These are phyloP conservation scores for Philaenus spumarius DNA, from an alignment of 1,140 invertebrate genomes.

Conservation along the genomic window DNA sequence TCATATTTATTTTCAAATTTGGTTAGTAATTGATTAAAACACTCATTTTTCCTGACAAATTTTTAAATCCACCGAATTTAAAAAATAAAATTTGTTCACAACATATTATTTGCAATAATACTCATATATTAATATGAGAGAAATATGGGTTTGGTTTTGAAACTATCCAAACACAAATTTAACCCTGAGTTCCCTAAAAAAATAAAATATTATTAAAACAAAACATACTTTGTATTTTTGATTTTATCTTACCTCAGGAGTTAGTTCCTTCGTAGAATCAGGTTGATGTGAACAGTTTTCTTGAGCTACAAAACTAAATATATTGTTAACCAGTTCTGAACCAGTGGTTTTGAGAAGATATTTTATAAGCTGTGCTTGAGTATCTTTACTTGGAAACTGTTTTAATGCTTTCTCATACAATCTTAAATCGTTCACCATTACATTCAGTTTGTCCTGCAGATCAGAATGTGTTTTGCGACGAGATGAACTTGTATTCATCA, in stretches of 20 bases:
- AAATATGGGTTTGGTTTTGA: too few species aligned
- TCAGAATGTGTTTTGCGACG: conserved; percentile 69
- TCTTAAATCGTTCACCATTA: conserved; percentile 64
- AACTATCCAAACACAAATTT: not conserved
- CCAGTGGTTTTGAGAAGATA: conserved; percentile 79
- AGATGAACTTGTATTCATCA: conserved; percentile 56
- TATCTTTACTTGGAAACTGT: conserved; percentile 47
- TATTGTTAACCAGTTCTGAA: conserved; percentile 72
- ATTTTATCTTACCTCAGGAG: conserved; percentile 41
- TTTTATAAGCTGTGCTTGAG: conserved; percentile 61
- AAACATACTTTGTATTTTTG: too few species aligned
- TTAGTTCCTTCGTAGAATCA: conserved; percentile 38
- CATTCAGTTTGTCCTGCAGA: conserved; percentile 74
- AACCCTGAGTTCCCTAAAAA: not conserved
- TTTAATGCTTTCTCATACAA: conserved; percentile 85
- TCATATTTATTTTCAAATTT: too few species aligned
- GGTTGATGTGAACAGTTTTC: conserved; percentile 49
- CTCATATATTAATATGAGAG: too few species aligned
- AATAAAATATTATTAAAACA: not conserved
- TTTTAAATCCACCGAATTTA: too few species aligned
- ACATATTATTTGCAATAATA: too few species aligned
- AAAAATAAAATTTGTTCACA: too few species aligned
- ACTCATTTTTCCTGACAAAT: too few species aligned
- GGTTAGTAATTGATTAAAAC: too few species aligned
- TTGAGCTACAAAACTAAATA: conserved; percentile 44